Evolutionary conservation across 2,888 invertebrate genomes (phyloP).

Genomic region (Stenolophus ochropezus): DNA sequence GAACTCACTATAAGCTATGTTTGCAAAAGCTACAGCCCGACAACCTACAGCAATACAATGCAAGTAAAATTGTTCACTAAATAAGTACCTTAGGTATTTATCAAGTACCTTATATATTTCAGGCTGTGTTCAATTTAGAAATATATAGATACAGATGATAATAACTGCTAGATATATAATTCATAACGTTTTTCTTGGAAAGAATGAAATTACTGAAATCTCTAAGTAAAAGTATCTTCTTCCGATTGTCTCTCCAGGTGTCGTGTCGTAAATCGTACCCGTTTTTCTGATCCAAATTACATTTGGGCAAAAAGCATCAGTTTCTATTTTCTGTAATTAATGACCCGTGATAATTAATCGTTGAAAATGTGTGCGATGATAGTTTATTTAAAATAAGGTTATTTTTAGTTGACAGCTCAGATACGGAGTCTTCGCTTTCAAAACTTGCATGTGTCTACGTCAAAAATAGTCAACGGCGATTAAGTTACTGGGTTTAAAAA

Average conservation of each 20-base stretch:
- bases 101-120: too few relatives aligned
- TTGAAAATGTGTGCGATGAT: slow-evolving; percentile 9
- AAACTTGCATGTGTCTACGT: slow-evolving; percentile 5
- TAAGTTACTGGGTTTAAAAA: not conserved
- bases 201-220: too few relatives aligned
- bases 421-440: slow-evolving; percentile 14
- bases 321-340: slow-evolving; percentile 40
- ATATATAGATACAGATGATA: too few relatives aligned
- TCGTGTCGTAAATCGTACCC: not conserved
- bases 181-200: too few relatives aligned
- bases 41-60: too few relatives aligned
- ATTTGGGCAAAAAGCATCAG: not conserved
- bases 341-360: slow-evolving; percentile 36
- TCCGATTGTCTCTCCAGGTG: not conserved
- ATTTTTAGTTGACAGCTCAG: slow-evolving; percentile 41
- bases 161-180: too few relatives aligned
- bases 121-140: too few relatives aligned
- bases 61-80: too few relatives aligned
- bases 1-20: too few relatives aligned
- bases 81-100: too few relatives aligned
- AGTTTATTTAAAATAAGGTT: slow-evolving; percentile 41
- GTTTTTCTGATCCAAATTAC: not conserved
- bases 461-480: slow-evolving; percentile 23
- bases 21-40: too few relatives aligned
- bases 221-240: too few relatives aligned